A percentile compares a stretch with the other conserved stretches of the same genome.
Evolutionary conservation across 2,888 invertebrate genomes (phyloP).

Genomic region (Drosophila atripex): DNA sequence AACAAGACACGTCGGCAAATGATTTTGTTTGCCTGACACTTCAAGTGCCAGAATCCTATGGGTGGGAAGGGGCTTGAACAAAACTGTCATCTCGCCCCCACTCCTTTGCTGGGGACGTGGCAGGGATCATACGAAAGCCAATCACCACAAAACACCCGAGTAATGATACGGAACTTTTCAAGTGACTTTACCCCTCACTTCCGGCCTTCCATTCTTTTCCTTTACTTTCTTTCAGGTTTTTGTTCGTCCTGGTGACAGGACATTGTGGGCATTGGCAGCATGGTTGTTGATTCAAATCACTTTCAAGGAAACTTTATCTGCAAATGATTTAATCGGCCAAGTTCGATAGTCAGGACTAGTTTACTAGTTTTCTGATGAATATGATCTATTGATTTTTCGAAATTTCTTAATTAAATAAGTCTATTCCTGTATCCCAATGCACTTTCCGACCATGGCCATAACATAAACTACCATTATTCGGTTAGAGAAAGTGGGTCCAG

Average conservation of each 20-base stretch:
- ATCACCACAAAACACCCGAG: slow-evolving; percentile 71
- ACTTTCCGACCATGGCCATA: background rate
- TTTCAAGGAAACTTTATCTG: slow-evolving; percentile 31
- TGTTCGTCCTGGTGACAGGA: slow-evolving; percentile 10
- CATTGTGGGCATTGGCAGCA: slow-evolving; percentile 37
- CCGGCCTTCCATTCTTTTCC: slow-evolving; percentile 6
- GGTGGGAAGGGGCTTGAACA: background rate
- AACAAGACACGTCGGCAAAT: slow-evolving; percentile 45
- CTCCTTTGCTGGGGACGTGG: slow-evolving; percentile 41
- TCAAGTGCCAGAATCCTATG: slow-evolving; percentile 20
- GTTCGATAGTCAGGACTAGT: background rate
- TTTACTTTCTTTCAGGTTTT: slow-evolving; percentile 16
- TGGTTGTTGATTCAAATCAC: slow-evolving; percentile 27
- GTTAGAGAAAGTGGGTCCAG: background rate
- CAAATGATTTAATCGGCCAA: slow-evolving; percentile 32
- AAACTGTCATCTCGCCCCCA: slow-evolving; percentile 44
- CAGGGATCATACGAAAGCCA: slow-evolving; percentile 51
- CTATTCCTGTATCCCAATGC: background rate
- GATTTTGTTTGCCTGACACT: slow-evolving; percentile 59
- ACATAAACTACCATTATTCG: slow-evolving; percentile 21
- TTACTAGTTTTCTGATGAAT: background rate
- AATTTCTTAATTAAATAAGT: slow-evolving; percentile 3
- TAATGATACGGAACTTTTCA: slow-evolving; percentile 67
- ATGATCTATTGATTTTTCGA: background rate
- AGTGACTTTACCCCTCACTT: slow-evolving; percentile 57